phyloP scores from a whole-genome alignment of 1,140 invertebrate species.

The Sarcophaga peregrina region DNA sequence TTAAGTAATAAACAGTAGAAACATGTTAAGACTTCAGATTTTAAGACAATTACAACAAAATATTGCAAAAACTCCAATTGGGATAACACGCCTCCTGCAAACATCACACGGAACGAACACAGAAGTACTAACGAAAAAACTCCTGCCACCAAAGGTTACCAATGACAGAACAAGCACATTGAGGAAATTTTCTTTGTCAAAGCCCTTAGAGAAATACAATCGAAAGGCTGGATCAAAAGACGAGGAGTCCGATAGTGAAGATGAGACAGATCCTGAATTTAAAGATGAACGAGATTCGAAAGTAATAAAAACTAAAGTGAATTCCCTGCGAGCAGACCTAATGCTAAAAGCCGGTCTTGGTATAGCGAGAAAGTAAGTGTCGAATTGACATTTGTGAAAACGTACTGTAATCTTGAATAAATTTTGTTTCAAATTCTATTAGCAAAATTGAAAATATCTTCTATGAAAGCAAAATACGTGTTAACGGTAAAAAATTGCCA shows the following conservation, averaged over 20 bases:
- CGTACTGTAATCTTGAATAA: neutral
- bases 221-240: constrained; percentile 52
- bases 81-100: neutral
- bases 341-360: constrained; percentile 75
- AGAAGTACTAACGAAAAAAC: neutral
- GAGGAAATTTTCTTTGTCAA: neutral
- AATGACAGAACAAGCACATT: too few species aligned
- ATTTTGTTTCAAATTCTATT: constrained; percentile 33
- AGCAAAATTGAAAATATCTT: constrained; percentile 75
- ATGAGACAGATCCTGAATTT: constrained; percentile 60
- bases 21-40: neutral
- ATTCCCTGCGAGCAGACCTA: constrained; percentile 74
- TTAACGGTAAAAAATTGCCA: constrained; percentile 73
- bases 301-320: constrained; percentile 71
- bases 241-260: constrained; percentile 59
- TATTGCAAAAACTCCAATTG: neutral
- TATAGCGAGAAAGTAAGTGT: constrained; percentile 74
- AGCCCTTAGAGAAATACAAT: constrained; percentile 52
- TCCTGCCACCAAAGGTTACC: neutral
- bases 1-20: neutral
- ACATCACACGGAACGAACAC: neutral
- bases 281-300: constrained; percentile 70
- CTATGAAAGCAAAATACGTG: constrained; percentile 74
- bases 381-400: neutral
- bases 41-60: neutral